Conservation (phyloP, 92 coral and sea anemone genomes). For the Pocillopora meandrina region DNA sequence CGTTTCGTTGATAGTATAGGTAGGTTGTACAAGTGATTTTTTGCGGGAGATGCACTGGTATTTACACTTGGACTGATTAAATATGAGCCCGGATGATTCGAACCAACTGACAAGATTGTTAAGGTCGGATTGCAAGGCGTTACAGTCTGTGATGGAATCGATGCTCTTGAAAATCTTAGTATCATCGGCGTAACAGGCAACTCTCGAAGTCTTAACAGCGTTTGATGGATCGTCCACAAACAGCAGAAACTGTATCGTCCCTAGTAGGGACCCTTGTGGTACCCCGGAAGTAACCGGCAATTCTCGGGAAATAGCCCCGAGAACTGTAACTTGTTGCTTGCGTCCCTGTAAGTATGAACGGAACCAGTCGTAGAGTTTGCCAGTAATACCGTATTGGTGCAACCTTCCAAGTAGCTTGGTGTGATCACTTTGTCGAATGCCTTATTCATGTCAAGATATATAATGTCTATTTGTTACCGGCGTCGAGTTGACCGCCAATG, state of each 20-base stretch:
- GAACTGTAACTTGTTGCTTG: too few relatives aligned
- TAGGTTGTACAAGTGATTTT: not conserved
- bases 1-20: not conserved
- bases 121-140: slow-evolving; percentile 30
- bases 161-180: not conserved
- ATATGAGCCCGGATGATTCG: slow-evolving; percentile 11
- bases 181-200: slow-evolving; percentile 4
- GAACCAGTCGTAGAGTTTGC: too few relatives aligned
- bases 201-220: not conserved
- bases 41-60: too few relatives aligned
- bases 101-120: slow-evolving; percentile 31
- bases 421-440: not conserved
- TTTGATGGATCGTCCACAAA: not conserved
- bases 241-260: not conserved
- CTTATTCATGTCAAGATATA: not conserved
- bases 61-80: too few relatives aligned
- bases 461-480: too few relatives aligned
- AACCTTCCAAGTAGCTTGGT: not conserved
- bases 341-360: too few relatives aligned
- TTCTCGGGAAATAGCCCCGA: too few relatives aligned
- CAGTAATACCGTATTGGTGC: not conserved
- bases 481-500: not conserved
- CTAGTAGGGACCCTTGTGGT: too few relatives aligned
- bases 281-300: too few relatives aligned
- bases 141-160: slow-evolving; percentile 14